Base-by-base conservation (phyloP, 2,797 vertebrate species). In the Steatocranus sp. region DNA sequence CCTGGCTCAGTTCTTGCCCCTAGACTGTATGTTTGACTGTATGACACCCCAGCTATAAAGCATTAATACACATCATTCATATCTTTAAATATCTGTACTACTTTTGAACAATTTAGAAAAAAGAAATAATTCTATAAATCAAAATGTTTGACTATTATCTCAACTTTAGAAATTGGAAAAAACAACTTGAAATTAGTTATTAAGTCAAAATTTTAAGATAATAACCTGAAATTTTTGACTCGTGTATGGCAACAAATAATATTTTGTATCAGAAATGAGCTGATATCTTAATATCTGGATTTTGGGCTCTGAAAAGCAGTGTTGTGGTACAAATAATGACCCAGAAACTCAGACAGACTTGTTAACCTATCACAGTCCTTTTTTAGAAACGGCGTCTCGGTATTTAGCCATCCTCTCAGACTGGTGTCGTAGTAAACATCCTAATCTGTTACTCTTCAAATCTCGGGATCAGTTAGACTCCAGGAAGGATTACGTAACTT, bases 331-430 rank as follows among this genome's bases (percentile, higher is more conserved):
- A 68, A 17, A 4, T 23, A 54, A 8, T 43, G 78, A 86, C 79
- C 70, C n/a, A 73, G 43, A 75, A 17, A 34, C 38, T 34, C 11
- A 23, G 18, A 15, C 18, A 75, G 49, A 79, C 61, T 12, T 80
- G 78, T 91, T 83, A 83, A 85, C 83, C 82, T 48, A 81, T 79
- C 12, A 36, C 66, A 91, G 87, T 91, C 90, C 80, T 75, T 88
- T 75, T 80, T 78, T 86, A 43, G 66, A 14, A 41, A 48, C 27
- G 50, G 61, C 18, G 30, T 75, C 81, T 88, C 18, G 2, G 61
- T 15, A 78, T 25, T 36, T 18, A 15, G 18, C 38, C 18, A 14
- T 56, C 43, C 58, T 83, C 61, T 83, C 76, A 53, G 74, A 76
- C 68, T 11, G 11, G 53, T 18, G 38, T 27, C 2, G 58, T 66